A percentile compares a stretch with the other conserved stretches of the same genome.
Evolutionary conservation across 2,888 invertebrate species (phyloP).

Genomic region (Scrobipalpa atriplicella): DNA sequence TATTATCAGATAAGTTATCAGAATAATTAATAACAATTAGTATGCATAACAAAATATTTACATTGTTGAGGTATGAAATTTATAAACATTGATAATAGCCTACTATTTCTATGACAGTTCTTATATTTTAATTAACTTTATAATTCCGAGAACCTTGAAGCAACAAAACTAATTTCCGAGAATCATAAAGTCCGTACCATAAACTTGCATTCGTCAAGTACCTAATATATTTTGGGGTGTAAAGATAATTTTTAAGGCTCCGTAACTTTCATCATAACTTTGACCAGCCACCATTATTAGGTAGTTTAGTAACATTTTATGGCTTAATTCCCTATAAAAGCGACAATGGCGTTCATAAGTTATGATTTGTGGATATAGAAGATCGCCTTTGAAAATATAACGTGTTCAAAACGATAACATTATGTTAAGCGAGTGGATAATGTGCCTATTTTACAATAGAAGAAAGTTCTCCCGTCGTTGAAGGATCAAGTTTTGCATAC

Average conservation of each 20-base stretch:
- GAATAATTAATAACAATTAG: no score
- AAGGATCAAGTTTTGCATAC: slow-evolving; percentile 2
- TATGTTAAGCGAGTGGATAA: neutral
- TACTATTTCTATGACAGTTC: no score
- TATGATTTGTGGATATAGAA: neutral
- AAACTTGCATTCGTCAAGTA: no score
- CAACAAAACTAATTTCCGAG: no score
- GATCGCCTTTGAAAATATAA: slow-evolving; percentile 6
- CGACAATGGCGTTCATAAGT: neutral
- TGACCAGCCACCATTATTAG: neutral
- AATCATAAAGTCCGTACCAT: no score
- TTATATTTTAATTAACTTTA: no score
- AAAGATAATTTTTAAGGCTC: neutral
- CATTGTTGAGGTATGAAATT: no score
- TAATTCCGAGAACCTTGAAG: no score
- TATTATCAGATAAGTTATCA: no score
- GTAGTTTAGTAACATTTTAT: neutral
- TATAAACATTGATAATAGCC: no score
- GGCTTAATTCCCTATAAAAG: neutral
- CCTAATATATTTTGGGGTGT: neutral
- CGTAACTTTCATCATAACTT: neutral
- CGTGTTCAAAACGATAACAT: neutral
- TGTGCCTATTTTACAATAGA: slow-evolving; percentile 3
- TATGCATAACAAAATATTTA: no score
- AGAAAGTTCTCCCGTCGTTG: neutral